phyloP scores from a whole-genome alignment of 92 coral and sea anemone genomes.

The Siderastrea radians region DNA sequence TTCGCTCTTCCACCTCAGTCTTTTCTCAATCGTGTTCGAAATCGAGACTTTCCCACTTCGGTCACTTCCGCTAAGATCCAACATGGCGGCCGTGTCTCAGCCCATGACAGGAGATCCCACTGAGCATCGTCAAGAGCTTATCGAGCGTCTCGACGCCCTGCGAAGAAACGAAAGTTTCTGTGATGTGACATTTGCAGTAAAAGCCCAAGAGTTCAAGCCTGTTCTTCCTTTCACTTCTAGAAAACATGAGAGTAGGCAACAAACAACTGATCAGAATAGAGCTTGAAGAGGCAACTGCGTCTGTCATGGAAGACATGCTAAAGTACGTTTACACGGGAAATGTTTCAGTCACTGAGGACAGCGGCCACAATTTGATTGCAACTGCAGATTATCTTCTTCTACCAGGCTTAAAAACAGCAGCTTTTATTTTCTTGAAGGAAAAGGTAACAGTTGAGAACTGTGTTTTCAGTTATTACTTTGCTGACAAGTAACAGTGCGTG shows the following conservation, averaged over 20 bases:
- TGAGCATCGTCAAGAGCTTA: constrained; percentile 1
- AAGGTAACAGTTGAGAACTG: constrained; percentile 74
- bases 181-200: constrained; percentile 69
- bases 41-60: not conserved
- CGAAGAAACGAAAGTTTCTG: constrained; percentile 27
- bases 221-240: constrained; percentile 72
- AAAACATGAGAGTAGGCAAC: constrained; percentile 73
- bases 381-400: constrained; percentile 85
- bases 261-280: constrained; percentile 42
- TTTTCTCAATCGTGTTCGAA: not conserved
- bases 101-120: not conserved
- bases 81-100: not conserved
- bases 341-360: constrained; percentile 63
- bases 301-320: constrained; percentile 59
- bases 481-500: not conserved
- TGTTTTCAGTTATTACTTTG: constrained; percentile 24
- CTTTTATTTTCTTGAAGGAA: constrained; percentile 68
- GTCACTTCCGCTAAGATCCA: not conserved
- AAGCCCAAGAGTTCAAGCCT: constrained; percentile 68
- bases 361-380: constrained; percentile 77
- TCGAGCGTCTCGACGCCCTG: constrained; percentile 13
- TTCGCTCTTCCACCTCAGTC: not conserved
- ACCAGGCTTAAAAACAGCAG: constrained; percentile 70
- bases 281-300: constrained; percentile 64
- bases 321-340: constrained; percentile 82